Evolutionary conservation across 2,888 invertebrate species (phyloP).

Genomic region (Ophioninae sp.): DNA sequence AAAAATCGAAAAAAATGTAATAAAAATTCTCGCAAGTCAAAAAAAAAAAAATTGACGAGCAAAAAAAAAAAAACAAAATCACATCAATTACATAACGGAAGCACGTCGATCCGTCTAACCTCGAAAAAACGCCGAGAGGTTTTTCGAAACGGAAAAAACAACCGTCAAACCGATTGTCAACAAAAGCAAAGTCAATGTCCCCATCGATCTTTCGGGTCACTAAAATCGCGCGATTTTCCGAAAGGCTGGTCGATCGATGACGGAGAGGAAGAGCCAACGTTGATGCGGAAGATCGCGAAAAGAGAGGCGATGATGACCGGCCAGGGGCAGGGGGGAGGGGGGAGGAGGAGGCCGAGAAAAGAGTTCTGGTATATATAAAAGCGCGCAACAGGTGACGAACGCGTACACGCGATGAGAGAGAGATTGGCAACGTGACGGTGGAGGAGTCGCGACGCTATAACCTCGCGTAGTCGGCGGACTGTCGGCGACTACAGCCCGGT

Average conservation of each 20-base stretch:
- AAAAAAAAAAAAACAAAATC: too few relatives aligned
- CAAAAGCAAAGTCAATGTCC: too few relatives aligned
- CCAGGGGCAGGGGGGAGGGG: neutral
- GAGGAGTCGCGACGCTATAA: conserved; percentile 69
- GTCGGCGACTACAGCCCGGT: conserved; percentile 72
- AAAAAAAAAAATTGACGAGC: too few relatives aligned
- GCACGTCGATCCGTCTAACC: too few relatives aligned
- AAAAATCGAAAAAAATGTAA: neutral
- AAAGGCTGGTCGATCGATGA: conserved; percentile 16
- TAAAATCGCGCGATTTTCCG: conserved; percentile 52
- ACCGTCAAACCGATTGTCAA: neutral
- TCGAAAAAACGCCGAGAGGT: too few relatives aligned
- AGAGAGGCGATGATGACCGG: too few relatives aligned
- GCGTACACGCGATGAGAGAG: conserved; percentile 14
- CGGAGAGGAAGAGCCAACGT: conserved; percentile 18
- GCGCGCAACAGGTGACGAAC: conserved; percentile 60
- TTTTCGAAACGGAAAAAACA: too few relatives aligned
- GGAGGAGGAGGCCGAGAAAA: conserved; percentile 51
- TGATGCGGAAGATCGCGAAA: too few relatives aligned
- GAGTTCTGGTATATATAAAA: conserved; percentile 8
- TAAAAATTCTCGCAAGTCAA: too few relatives aligned
- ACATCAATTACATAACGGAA: too few relatives aligned
- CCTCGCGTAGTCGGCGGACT: conserved; percentile 76
- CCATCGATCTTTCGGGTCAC: conserved; percentile 52
- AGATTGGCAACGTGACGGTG: conserved; percentile 63